phyloP scores from a whole-genome alignment of 2,797 vertebrate genomes.

The Sebastes nivosus region DNA sequence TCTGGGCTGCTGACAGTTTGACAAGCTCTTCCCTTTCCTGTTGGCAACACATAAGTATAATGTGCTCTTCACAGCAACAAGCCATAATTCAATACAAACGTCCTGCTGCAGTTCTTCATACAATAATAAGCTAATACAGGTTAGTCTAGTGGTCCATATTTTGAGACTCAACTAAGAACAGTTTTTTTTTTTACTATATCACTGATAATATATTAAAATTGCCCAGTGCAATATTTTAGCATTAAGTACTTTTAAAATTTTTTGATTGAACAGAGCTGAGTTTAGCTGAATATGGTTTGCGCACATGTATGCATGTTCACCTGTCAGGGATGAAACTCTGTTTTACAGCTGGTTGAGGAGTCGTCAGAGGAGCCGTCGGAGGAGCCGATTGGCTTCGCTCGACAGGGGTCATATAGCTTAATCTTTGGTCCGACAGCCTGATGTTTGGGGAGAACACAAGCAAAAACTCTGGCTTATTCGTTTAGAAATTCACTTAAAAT shows the following conservation, averaged over 20 bases:
- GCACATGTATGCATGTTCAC: constrained; percentile 32
- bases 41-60: constrained; percentile 14
- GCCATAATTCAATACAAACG: neutral
- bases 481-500: neutral
- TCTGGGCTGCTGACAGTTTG: neutral
- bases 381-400: constrained; percentile 58
- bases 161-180: neutral
- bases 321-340: constrained; percentile 8
- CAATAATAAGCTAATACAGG: neutral
- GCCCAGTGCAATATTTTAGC: neutral
- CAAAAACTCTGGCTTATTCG: neutral
- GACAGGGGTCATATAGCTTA: constrained; percentile 39
- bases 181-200: neutral
- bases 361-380: neutral
- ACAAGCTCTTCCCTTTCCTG: constrained; percentile 26
- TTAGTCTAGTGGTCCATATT: neutral
- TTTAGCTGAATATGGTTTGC: neutral
- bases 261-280: neutral
- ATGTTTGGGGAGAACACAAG: neutral
- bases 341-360: constrained; percentile 8
- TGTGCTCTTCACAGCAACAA: neutral
- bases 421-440: constrained; percentile 50
- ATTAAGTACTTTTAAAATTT: neutral
- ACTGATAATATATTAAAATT: neutral
- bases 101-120: neutral